Evolutionary conservation across 2,888 invertebrate genomes (phyloP).

Genomic region (Epinotia ramella): DNA sequence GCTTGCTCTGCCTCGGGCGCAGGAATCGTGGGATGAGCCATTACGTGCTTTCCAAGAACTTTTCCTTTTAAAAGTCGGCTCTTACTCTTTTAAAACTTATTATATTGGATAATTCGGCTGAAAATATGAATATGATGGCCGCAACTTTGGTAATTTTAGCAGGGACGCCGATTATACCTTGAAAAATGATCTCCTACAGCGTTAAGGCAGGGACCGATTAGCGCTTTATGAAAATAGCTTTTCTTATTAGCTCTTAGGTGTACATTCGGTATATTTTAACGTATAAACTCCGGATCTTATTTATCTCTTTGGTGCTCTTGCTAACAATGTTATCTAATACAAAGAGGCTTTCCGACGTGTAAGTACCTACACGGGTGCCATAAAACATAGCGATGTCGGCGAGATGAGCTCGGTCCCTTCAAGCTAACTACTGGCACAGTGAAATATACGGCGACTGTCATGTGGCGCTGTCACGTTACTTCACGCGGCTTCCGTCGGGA

Average conservation of each 20-base stretch:
- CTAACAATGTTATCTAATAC: constrained; percentile 30
- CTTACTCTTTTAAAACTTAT: constrained; percentile 83
- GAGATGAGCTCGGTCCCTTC: constrained; percentile 40
- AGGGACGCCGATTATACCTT: constrained; percentile 69
- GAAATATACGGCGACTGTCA: constrained; percentile 31
- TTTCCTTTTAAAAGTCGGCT: constrained; percentile 84
- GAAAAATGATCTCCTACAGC: constrained; percentile 72
- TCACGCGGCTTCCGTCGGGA: constrained; percentile 28
- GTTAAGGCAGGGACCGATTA: constrained; percentile 64
- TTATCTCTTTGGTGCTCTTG: constrained; percentile 16
- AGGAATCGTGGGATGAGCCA: constrained; percentile 83
- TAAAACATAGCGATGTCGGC: constrained; percentile 30
- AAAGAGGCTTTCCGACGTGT: constrained; percentile 30
- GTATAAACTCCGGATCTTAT: neutral
- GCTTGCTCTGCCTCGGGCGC: constrained; percentile 80
- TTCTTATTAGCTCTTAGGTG: constrained; percentile 37
- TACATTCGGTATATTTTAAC: neutral
- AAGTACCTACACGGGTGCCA: constrained; percentile 30
- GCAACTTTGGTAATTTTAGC: constrained; percentile 80
- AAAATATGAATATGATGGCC: constrained; percentile 82
- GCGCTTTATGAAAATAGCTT: constrained; percentile 58
- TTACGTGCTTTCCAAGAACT: constrained; percentile 82
- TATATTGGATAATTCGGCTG: constrained; percentile 81
- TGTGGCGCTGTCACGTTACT: constrained; percentile 30
- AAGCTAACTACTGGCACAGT: constrained; percentile 29